phyloP scores from a whole-genome alignment of 2,888 invertebrate genomes.

The Aproaerema taeniolella region DNA sequence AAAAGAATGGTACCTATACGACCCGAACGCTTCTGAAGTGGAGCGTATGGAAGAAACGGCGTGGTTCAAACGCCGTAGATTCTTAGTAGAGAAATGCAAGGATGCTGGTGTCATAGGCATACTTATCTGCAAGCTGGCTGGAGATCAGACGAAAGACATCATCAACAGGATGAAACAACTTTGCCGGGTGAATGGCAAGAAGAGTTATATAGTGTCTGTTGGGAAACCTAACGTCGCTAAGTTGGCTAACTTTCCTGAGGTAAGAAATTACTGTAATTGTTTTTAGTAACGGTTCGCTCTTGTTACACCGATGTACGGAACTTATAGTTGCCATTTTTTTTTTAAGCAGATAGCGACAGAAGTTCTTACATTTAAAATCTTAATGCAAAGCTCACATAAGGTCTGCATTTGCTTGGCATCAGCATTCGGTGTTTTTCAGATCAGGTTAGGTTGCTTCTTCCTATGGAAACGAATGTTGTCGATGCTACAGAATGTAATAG shows the following conservation, averaged over 20 bases:
- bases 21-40: slow-evolving; percentile 57
- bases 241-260: slow-evolving; percentile 95
- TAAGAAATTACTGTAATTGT: slow-evolving; percentile 33
- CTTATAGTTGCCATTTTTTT: too few relatives aligned
- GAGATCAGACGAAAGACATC: slow-evolving; percentile 85
- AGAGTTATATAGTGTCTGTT: slow-evolving; percentile 93
- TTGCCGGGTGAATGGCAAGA: slow-evolving; percentile 86
- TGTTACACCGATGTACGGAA: too few relatives aligned
- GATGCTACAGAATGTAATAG: too few relatives aligned
- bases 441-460: too few relatives aligned
- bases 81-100: slow-evolving; percentile 92
- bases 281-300: too few relatives aligned
- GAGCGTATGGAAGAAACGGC: slow-evolving; percentile 53
- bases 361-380: too few relatives aligned
- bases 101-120: slow-evolving; percentile 93
- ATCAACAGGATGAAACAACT: slow-evolving; percentile 85
- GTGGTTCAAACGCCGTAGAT: slow-evolving; percentile 88
- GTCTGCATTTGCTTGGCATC: too few relatives aligned
- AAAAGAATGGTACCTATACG: slow-evolving; percentile 75
- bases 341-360: too few relatives aligned
- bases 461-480: too few relatives aligned
- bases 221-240: slow-evolving; percentile 97
- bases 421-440: too few relatives aligned
- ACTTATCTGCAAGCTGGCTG: slow-evolving; percentile 93
- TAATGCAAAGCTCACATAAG: too few relatives aligned